Evolutionary conservation across 1,140 invertebrate genomes (phyloP).

Genomic region (Whitmania pigra): DNA sequence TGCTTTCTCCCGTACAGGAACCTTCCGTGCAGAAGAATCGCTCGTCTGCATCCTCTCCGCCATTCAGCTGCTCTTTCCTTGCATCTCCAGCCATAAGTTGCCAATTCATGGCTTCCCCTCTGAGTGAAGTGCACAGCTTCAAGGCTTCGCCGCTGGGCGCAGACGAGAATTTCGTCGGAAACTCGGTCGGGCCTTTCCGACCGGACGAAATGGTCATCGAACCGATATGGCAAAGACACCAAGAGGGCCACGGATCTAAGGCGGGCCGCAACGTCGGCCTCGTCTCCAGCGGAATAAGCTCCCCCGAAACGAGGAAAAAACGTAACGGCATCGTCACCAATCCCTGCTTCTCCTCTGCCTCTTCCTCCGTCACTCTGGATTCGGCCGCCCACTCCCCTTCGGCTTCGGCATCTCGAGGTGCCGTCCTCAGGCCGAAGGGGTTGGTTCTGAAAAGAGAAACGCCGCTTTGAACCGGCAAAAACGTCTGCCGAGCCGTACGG

Average conservation of each 20-base stretch:
- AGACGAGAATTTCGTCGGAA: constrained; percentile 24
- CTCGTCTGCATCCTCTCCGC: constrained; percentile 44
- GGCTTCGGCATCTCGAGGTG: constrained; percentile 1
- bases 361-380: constrained; percentile 23
- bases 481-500: too few relatives aligned
- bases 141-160: constrained; percentile 25
- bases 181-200: constrained; percentile 23
- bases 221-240: constrained; percentile 26
- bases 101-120: constrained; percentile 49
- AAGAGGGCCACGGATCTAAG: constrained; percentile 26
- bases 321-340: constrained; percentile 82
- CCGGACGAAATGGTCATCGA: constrained; percentile 24
- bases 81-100: neutral
- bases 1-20: constrained; percentile 60
- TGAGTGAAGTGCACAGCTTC: constrained; percentile 48
- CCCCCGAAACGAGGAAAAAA: constrained; percentile 41
- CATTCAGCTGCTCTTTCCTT: neutral
- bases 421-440: constrained; percentile 48
- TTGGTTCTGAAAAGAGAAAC: constrained; percentile 63
- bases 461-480: constrained; percentile 32
- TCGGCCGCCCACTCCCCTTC: neutral
- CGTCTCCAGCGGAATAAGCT: constrained; percentile 31
- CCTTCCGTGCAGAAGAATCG: constrained; percentile 67
- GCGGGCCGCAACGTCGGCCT: constrained; percentile 30
- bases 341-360: constrained; percentile 55